Evolutionary conservation across 1,140 invertebrate species (phyloP), one percentile per base, ranked within the genome.

Genomic region (Hermetia illucens): DNA sequence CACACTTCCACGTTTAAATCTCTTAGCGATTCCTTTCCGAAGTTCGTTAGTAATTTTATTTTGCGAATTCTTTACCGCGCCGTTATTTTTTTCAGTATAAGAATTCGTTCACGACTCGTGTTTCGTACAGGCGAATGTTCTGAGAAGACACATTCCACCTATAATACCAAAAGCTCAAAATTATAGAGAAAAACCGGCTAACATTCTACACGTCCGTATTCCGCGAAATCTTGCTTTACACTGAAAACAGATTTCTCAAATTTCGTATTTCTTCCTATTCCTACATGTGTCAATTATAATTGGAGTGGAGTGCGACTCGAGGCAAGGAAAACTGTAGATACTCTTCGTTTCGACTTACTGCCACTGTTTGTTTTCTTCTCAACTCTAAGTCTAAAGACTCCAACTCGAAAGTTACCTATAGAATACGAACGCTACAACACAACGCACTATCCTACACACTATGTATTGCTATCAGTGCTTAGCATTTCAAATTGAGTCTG

Each of bases 171-270:
- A 13, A 24, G 22, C 25, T 13, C 15, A 17, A 29, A 30, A 31
- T 12, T 9, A 27, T 27, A 27, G 24, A 27, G 13, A 27, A 27
- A 27, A 8, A 27, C 8, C 24, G 24, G 4, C 12, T 19, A 17
- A 34, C 32, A 12, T 32, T 34, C 19, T 12, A 18, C 18, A 24
- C 39, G 32, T 34, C 55, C 46, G 50, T 43, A 51, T 51, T 45
- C 44, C 51, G 53, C 54, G 54, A 52, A 55, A 53, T 48, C 47
- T 50, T 49, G 54, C 54, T 52, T 44, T 55, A 57, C 53, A 55
- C 53, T 58, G 53, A 55, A 49, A 51, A 47, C 42, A 29, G 45
- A 46, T 45, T 40, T n/a, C n/a, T n/a, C n/a, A n/a, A n/a, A n/a
- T 44, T 22, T 41, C 25, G 45, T 51, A 37, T 21, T 37, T 37